Conservation (phyloP, 2,888 invertebrate species). For the Myathropa florea region DNA sequence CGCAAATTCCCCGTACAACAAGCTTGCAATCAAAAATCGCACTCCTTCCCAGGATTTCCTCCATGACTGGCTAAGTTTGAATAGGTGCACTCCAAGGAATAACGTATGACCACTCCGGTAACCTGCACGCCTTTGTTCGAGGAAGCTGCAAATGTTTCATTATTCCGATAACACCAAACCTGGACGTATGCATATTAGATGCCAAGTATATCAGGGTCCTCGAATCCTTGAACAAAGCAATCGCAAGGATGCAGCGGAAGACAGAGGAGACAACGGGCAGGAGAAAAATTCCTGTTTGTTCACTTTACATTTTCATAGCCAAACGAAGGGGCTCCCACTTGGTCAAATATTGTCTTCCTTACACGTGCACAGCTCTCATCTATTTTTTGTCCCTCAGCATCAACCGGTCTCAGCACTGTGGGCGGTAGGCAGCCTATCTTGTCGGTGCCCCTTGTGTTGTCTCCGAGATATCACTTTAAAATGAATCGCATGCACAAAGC, state of each 20-base stretch:
- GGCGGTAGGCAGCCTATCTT: not conserved
- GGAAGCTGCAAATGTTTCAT: constrained; percentile 9
- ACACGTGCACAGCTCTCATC: constrained; percentile 4
- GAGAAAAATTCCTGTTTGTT: not conserved
- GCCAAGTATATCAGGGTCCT: not conserved
- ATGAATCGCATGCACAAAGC: constrained; percentile 10
- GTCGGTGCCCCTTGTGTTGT: not conserved
- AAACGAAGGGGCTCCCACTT: constrained; percentile 21
- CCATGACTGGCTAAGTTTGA: no score
- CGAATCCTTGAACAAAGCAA: constrained; percentile 1
- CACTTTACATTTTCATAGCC: constrained; percentile 19
- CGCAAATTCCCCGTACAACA: not conserved
- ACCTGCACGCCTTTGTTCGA: not conserved
- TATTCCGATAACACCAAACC: constrained; percentile 6
- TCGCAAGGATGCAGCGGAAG: not conserved
- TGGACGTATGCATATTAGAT: constrained; percentile 21
- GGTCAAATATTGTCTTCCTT: constrained; percentile 30
- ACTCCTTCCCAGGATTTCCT: not conserved
- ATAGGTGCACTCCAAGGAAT: no score
- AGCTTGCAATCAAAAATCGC: not conserved
- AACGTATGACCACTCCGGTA: not conserved
- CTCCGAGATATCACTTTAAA: not conserved
- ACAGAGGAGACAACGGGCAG: not conserved
- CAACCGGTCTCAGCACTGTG: not conserved
- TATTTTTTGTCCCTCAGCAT: not conserved